phyloP scores from a whole-genome alignment of 35 echinoderm and acorn worm species.

The Eucidaris tribuloides region DNA sequence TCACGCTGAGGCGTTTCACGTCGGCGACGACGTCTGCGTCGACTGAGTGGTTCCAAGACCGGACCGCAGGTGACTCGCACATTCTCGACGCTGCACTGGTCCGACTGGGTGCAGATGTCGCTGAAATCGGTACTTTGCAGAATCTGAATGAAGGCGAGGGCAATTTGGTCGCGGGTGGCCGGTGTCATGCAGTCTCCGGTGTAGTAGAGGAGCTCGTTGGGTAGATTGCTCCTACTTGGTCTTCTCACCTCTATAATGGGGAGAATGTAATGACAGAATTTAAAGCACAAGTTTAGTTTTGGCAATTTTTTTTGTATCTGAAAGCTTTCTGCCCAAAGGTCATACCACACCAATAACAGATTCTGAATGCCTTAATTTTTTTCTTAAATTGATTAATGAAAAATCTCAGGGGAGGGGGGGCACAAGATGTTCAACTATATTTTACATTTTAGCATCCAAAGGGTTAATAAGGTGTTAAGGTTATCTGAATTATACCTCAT shows the following conservation, averaged over 20 bases:
- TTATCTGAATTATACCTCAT: too few species aligned
- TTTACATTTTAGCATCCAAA: too few species aligned
- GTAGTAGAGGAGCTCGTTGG: conserved; percentile 35
- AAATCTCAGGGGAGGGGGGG: too few species aligned
- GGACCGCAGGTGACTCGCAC: conserved; percentile 24
- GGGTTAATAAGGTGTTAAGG: too few species aligned
- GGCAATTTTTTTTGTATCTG: too few species aligned
- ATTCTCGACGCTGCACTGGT: conserved; percentile 37
- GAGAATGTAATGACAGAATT: too few species aligned
- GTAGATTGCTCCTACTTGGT: conserved; percentile 3
- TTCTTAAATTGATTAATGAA: too few species aligned
- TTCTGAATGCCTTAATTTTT: too few species aligned
- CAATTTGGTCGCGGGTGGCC: conserved; percentile 6
- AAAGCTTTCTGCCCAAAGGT: too few species aligned
- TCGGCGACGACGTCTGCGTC: not conserved
- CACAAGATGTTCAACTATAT: too few species aligned
- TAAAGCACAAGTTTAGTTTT: too few species aligned
- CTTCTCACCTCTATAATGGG: conserved; percentile 7
- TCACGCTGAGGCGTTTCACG: not conserved
- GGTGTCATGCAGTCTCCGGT: conserved; percentile 20
- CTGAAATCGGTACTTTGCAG: not conserved
- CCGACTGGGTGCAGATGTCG: conserved; percentile 15
- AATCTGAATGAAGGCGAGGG: conserved; percentile 5
- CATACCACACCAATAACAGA: too few species aligned
- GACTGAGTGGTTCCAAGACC: not conserved